Evolutionary conservation across 2,113 vertebrate species (phyloP).

Genomic region (Pelecanoides urinatrix): DNA sequence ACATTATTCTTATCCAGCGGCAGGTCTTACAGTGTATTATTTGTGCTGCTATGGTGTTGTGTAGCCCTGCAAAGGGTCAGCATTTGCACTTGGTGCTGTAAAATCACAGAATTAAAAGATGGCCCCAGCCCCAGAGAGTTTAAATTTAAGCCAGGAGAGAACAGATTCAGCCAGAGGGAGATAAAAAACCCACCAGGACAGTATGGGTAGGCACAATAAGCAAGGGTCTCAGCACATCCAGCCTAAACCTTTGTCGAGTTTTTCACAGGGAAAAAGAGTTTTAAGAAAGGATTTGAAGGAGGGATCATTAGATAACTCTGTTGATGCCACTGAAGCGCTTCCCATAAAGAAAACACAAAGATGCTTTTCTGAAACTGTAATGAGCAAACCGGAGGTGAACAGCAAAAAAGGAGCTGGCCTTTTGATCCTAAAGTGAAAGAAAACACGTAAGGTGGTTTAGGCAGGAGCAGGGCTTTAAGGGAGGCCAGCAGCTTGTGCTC

Average conservation of each 20-base stretch:
- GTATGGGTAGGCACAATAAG: background rate
- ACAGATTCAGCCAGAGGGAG: background rate
- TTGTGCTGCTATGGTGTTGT: background rate
- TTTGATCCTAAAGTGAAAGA: background rate
- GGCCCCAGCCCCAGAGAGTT: background rate
- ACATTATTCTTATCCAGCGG: background rate
- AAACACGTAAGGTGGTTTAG: background rate
- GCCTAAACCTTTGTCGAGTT: background rate
- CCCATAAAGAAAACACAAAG: background rate
- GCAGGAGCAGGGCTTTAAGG: background rate
- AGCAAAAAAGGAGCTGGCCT: background rate
- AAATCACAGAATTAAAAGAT: background rate
- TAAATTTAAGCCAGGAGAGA: conserved; percentile 12
- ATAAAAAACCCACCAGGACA: background rate
- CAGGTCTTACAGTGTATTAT: background rate
- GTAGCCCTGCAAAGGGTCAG: conserved; percentile 12
- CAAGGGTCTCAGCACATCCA: background rate
- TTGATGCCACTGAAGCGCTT: background rate
- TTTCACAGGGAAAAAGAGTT: background rate
- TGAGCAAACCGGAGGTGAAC: background rate
- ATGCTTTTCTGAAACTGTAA: background rate
- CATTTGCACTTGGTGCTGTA: background rate
- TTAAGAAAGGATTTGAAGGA: background rate
- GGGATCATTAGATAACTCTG: background rate
- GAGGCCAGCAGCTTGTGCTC: background rate